These are phyloP conservation scores for Digitonthophagus gazella DNA, from an alignment of 2,888 invertebrate species.

Conservation along the genomic window DNA sequence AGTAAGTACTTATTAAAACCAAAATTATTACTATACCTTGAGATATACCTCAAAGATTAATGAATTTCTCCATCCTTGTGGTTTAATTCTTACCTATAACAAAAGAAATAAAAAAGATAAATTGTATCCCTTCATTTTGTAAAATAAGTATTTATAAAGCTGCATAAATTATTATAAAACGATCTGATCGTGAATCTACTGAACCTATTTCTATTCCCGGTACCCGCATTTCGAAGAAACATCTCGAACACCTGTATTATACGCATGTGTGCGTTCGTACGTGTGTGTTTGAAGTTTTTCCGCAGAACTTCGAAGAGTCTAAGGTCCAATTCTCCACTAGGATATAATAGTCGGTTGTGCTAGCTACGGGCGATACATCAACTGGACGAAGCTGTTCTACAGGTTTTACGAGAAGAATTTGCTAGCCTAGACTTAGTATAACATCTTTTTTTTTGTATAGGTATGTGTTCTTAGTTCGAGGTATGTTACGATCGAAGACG, in stretches of 20 bases:
- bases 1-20: too few relatives aligned
- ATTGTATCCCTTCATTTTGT: neutral
- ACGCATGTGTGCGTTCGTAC: neutral
- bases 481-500: neutral
- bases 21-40: neutral
- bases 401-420: slow-evolving; percentile 35
- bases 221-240: neutral
- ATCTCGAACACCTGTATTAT: neutral
- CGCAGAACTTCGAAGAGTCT: slow-evolving; percentile 11
- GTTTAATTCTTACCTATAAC: neutral
- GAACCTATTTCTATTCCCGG: neutral
- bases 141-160: neutral
- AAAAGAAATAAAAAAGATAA: neutral
- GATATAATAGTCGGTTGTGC: slow-evolving; percentile 24
- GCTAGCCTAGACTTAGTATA: slow-evolving; percentile 33
- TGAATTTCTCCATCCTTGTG: neutral
- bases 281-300: neutral
- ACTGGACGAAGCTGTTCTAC: slow-evolving; percentile 31
- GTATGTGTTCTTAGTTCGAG: neutral
- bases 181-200: neutral
- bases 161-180: neutral
- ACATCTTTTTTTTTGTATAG: slow-evolving; percentile 24
- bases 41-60: neutral
- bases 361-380: slow-evolving; percentile 33
- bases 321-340: slow-evolving; percentile 21